Evolutionary conservation across 2,113 vertebrate genomes (phyloP).

Genomic region (Cebidichthys violaceus): DNA sequence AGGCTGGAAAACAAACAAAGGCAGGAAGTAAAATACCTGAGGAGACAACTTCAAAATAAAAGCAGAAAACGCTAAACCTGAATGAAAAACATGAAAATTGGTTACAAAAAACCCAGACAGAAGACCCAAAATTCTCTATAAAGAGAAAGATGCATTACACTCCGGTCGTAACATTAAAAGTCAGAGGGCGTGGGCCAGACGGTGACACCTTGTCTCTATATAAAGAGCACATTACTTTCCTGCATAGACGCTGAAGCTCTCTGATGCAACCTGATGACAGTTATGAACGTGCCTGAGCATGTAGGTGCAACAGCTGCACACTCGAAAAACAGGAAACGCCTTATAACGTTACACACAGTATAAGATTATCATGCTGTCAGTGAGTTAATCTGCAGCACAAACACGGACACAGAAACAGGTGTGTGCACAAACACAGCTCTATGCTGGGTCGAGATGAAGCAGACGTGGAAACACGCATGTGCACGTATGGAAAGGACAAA

Average conservation of each 20-base stretch:
- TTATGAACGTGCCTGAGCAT: constrained; percentile 18
- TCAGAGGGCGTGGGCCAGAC: background rate
- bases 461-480: constrained; percentile 11
- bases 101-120: too few relatives aligned
- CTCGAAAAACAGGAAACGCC: constrained; percentile 41
- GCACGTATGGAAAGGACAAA: constrained; percentile 33
- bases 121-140: too few relatives aligned
- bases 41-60: too few relatives aligned
- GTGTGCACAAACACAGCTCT: constrained; percentile 21
- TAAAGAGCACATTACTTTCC: background rate
- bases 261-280: constrained; percentile 11
- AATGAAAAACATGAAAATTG: too few relatives aligned
- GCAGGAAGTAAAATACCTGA: too few relatives aligned
- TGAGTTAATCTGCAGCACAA: constrained; percentile 43
- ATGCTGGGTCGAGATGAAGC: constrained; percentile 17
- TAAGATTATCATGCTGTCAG: constrained; percentile 42
- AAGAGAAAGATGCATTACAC: background rate
- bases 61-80: too few relatives aligned
- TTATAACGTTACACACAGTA: constrained; percentile 42
- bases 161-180: background rate
- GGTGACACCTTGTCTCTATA: background rate
- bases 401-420: constrained; percentile 52
- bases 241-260: constrained; percentile 1
- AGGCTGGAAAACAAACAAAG: too few relatives aligned
- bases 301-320: constrained; percentile 45